Evolutionary conservation across 2,797 vertebrate species (phyloP), one percentile per base, ranked within the genome.

Genomic region (Molossus molossus): DNA sequence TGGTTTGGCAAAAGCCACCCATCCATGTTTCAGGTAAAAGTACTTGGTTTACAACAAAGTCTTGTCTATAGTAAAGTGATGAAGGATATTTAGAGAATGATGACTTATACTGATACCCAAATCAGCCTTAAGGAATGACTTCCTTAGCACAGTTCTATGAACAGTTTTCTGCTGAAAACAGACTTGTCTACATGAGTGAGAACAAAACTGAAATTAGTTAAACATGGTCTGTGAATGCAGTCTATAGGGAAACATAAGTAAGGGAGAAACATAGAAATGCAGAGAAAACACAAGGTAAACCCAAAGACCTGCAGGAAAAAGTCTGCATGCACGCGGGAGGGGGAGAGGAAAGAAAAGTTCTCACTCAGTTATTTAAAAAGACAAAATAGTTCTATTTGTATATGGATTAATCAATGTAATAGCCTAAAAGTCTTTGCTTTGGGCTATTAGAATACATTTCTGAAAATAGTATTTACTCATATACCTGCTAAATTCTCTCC

Each of bases 121-220:
- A 57, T 25, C 94, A 72, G 1, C 12, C 29, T 17, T 57, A 64
- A 95, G 55, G 27, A 60, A 23, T 45, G 50, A 94, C 45, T 1
- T 57, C 0, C 17, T 50, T 95, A 18, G 77, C 33, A 20, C 5
- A 45, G 87, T 10, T 94, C 12, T 82, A 60, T 96, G 90, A 96
- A 9, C 8, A 64, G 23, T 92, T 94, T 20, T 81, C 33, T 95
- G 7, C 9, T 79, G 1, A 58, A 15, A 29, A 77, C 1, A 88
- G n/a, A 84, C 37, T 92, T 48, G 95, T 94, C 70, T n/a, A 1
- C 57, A 40, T 48, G 8, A 76, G 3, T 57, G 69, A 87, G 40
- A 93, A 90, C 21, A 94, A 94, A 91, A 53, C 2, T 79, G 20
- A 84, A 95, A 85, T 91, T 92, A 48, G 25, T 92, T 90, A 94